Evolutionary conservation across 1,140 invertebrate species (phyloP).

Genomic region (Sinonovacula constricta): DNA sequence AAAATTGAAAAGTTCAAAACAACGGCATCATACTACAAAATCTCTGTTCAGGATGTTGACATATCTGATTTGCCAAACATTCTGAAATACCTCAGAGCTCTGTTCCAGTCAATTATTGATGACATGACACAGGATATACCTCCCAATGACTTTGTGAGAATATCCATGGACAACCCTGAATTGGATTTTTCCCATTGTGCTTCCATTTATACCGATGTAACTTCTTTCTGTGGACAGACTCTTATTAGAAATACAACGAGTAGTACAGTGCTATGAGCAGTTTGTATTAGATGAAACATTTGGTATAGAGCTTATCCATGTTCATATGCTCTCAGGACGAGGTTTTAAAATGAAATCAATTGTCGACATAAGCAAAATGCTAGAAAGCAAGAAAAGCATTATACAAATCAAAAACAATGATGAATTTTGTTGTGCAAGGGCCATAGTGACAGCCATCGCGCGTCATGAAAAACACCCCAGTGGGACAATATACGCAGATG

Average conservation of each 20-base stretch:
- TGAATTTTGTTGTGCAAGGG: conserved; percentile 12
- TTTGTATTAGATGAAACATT: conserved; percentile 26
- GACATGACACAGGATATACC: too few relatives aligned
- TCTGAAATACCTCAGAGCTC: too few relatives aligned
- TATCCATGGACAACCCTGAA: too few relatives aligned
- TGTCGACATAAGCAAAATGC: conserved; percentile 9
- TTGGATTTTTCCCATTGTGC: too few relatives aligned
- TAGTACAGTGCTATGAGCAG: conserved; percentile 18
- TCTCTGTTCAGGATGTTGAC: too few relatives aligned
- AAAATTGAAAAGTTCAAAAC: too few relatives aligned
- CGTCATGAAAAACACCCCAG: not conserved
- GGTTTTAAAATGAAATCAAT: conserved; percentile 12
- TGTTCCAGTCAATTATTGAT: too few relatives aligned
- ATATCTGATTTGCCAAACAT: too few relatives aligned
- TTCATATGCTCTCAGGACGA: not conserved
- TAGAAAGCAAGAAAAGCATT: conserved; percentile 6
- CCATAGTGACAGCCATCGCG: conserved; percentile 3
- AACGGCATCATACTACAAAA: too few relatives aligned
- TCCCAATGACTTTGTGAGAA: too few relatives aligned
- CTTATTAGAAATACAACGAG: not conserved
- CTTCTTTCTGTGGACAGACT: not conserved
- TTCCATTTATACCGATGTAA: conserved; percentile 7
- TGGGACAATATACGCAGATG: not conserved
- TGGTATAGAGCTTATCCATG: conserved; percentile 13
- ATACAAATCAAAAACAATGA: conserved; percentile 13